Evolutionary conservation across 2,113 vertebrate species (phyloP), one percentile per base, ranked within the genome.

Genomic region (Nesoenas mayeri): DNA sequence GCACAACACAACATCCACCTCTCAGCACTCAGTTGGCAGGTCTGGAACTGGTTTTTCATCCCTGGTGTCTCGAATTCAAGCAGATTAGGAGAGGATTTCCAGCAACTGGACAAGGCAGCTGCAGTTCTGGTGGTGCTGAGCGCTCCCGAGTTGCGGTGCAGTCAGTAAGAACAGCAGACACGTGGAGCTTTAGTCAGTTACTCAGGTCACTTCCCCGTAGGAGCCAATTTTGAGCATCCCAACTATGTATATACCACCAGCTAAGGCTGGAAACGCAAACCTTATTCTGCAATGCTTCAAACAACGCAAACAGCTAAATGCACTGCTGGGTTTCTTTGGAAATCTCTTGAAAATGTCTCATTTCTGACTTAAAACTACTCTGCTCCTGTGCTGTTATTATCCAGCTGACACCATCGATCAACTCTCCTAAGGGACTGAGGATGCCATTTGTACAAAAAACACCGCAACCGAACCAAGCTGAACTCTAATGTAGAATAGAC

Each of bases 21-120:
- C 5, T 1, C 51, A 57, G 51, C 0, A 1, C 6, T 36, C 61
- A 5, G 19, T 4, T 26, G 50, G 66, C 71, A 83, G 67, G 26
- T 73, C 69, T 34, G 69, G n/a, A 79, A 77, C 25, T 34, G 21
- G 28, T 10, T 47, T 44, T 22, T 56, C 77, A 72, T 3, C 28
- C 62, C 66, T 6, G 22, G 14, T 6, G 15, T 14, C 44, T 42
- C 31, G 36, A 79, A 53, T 21, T 26, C 44, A 77, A 26, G 48
- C 26, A 42, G 19, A 62, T 75, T 5, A 12, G 65, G 60, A 75
- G 72, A 2, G 3, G 28, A 57, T n/a, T 74, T 71, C 65, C 54
- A 79, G 80, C 22, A 48, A 32, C 12, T 2, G 21, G 74, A 36
- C 1, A 9, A 65, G 32, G 54, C n/a, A 79, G 84, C 44, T 28